phyloP scores from a whole-genome alignment of 2,113 vertebrate species.

The Chaetura pelagica region DNA sequence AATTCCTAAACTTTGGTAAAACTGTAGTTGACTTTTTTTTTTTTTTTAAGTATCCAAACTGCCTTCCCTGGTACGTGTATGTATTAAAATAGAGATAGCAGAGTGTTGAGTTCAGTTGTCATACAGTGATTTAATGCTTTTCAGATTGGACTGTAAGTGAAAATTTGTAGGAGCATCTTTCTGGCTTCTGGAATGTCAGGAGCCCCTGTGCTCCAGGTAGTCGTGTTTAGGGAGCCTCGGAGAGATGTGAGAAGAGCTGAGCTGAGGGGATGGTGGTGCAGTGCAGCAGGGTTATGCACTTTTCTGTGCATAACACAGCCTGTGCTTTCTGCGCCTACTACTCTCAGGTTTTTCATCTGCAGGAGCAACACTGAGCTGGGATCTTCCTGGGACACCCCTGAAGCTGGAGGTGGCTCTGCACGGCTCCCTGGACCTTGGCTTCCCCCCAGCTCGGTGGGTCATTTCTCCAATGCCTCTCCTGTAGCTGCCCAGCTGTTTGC shows the following conservation, averaged over 20 bases:
- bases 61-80: neutral
- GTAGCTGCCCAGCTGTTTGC: neutral
- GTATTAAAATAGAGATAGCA: neutral
- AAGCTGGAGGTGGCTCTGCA: neutral
- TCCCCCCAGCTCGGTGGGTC: neutral
- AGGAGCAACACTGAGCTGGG: neutral
- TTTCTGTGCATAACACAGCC: rapidly evolving
- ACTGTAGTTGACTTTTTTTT: neutral
- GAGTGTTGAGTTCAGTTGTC: neutral
- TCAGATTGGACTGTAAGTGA: neutral
- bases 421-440: neutral
- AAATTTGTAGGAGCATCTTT: neutral
- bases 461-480: neutral
- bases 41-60: neutral
- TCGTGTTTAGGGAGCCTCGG: neutral
- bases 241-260: rapidly evolving
- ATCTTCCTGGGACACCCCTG: rapidly evolving
- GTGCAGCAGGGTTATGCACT: neutral
- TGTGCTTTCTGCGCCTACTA: neutral
- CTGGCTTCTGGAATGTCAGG: neutral
- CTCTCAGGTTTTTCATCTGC: neutral
- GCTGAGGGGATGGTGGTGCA: neutral
- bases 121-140: neutral
- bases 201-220: neutral
- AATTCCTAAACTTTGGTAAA: neutral